These are phyloP conservation scores for Hippocampus mohnikei DNA, from an alignment of 2,113 vertebrate genomes.

Conservation along the genomic window DNA sequence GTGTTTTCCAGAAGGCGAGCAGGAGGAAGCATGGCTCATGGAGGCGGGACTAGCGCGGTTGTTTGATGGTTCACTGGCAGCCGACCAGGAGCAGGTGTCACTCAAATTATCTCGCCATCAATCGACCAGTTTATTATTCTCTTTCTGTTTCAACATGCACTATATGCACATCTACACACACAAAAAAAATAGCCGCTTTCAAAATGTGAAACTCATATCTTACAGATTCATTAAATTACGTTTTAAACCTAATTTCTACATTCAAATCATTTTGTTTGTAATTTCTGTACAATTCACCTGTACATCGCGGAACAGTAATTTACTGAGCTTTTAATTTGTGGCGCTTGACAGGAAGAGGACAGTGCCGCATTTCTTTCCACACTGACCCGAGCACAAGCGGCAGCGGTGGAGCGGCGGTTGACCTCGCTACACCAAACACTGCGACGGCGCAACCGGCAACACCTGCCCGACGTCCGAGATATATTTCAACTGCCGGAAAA, in stretches of 20 bases:
- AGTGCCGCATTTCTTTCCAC: conserved; percentile 84
- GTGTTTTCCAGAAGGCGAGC: conserved; percentile 81
- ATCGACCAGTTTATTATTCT: no score
- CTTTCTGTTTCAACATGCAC: no score
- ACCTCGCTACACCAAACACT: conserved; percentile 85
- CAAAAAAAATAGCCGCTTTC: no score
- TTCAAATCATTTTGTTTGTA: no score
- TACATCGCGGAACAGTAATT: not conserved
- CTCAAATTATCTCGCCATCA: not conserved
- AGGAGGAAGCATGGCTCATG: conserved; percentile 93
- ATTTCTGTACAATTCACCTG: no score
- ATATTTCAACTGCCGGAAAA: conserved; percentile 79
- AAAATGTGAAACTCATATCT: no score
- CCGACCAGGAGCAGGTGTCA: conserved; percentile 70
- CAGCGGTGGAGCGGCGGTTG: conserved; percentile 85
- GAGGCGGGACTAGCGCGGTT: conserved; percentile 89
- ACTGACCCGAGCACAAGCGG: conserved; percentile 84
- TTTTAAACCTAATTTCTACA: no score
- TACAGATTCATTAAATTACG: no score
- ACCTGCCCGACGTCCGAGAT: conserved; percentile 90
- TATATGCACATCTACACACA: no score
- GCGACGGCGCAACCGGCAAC: conserved; percentile 87
- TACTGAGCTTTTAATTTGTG: not conserved
- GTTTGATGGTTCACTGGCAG: conserved; percentile 73
- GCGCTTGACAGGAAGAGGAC: conserved; percentile 71